Conservation (phyloP, 2,888 invertebrate species). For the Xestobium rufovillosum region DNA sequence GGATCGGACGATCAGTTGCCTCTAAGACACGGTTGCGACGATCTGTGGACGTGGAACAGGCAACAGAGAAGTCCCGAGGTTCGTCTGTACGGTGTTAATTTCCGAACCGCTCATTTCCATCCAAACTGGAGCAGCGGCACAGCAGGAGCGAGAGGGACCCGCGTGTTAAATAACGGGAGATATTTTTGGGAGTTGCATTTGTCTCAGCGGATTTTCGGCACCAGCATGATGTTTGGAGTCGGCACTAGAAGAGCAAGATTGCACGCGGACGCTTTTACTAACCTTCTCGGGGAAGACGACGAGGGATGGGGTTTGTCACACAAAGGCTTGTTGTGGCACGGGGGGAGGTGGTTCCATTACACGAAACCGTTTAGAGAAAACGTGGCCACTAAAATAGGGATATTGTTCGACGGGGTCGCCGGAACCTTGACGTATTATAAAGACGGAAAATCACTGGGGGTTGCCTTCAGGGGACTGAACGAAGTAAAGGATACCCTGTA, state of each 20-base stretch:
- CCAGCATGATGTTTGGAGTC: slow-evolving; percentile 70
- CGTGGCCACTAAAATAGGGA: slow-evolving; percentile 57
- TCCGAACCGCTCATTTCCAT: slow-evolving; percentile 60
- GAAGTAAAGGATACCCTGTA: slow-evolving; percentile 56
- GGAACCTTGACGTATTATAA: slow-evolving; percentile 66
- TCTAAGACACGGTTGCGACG: slow-evolving; percentile 50
- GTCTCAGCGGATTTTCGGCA: slow-evolving; percentile 61
- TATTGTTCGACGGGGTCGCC: slow-evolving; percentile 59
- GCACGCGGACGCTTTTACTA: slow-evolving; percentile 60
- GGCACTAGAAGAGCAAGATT: slow-evolving; percentile 45
- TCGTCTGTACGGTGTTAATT: slow-evolving; percentile 49
- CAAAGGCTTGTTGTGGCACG: slow-evolving; percentile 64
- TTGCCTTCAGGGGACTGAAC: slow-evolving; percentile 61
- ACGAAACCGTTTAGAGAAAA: slow-evolving; percentile 64
- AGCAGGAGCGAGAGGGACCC: slow-evolving; percentile 60
- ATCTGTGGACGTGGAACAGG: slow-evolving; percentile 63
- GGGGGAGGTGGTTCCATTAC: slow-evolving; percentile 54
- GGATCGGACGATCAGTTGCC: too few species aligned
- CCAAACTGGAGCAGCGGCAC: slow-evolving; percentile 71
- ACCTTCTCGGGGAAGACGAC: slow-evolving; percentile 63
- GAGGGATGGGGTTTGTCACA: slow-evolving; percentile 68
- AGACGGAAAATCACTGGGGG: slow-evolving; percentile 59
- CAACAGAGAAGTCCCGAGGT: slow-evolving; percentile 50
- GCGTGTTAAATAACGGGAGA: slow-evolving; percentile 54
- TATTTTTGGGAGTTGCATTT: slow-evolving; percentile 60